Evolutionary conservation across 2,113 vertebrate species (phyloP).

Genomic region (Fulica atra): DNA sequence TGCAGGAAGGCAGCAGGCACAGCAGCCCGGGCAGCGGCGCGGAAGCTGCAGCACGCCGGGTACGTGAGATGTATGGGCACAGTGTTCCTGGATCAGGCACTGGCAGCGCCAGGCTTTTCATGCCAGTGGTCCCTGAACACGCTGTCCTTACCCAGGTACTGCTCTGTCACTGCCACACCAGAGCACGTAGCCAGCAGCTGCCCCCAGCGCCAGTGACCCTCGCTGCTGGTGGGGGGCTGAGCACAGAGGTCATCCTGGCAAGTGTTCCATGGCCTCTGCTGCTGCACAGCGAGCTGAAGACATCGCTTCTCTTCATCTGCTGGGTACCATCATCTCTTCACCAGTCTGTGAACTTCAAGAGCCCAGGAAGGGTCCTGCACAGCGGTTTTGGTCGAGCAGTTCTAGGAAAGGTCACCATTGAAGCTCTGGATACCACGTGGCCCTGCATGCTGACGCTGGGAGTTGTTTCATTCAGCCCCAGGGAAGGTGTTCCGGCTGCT

Average conservation of each 20-base stretch:
- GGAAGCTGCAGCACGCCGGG: accelerated
- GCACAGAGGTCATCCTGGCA: neutral
- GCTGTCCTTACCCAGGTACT: accelerated
- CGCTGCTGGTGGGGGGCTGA: neutral
- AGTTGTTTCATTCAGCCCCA: accelerated
- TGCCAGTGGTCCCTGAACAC: accelerated
- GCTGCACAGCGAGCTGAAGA: accelerated
- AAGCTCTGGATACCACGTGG: accelerated
- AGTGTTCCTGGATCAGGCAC: neutral
- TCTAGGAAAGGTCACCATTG: accelerated
- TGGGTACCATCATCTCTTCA: accelerated
- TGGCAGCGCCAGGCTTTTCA: accelerated
- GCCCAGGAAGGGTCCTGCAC: accelerated
- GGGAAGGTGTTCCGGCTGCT: neutral
- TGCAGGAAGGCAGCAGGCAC: neutral
- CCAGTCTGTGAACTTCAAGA: accelerated
- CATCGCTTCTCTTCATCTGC: neutral
- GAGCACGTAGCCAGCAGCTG: neutral
- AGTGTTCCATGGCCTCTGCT: accelerated
- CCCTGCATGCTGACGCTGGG: accelerated
- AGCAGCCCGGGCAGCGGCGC: accelerated
- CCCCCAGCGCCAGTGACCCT: accelerated
- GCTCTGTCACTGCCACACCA: accelerated
- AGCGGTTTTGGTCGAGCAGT: accelerated
- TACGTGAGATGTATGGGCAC: accelerated